Percentiles rank a stretch among this genome's conserved stretches.
Conservation (phyloP, 2,888 invertebrate genomes). For the Pandemis corylana region DNA sequence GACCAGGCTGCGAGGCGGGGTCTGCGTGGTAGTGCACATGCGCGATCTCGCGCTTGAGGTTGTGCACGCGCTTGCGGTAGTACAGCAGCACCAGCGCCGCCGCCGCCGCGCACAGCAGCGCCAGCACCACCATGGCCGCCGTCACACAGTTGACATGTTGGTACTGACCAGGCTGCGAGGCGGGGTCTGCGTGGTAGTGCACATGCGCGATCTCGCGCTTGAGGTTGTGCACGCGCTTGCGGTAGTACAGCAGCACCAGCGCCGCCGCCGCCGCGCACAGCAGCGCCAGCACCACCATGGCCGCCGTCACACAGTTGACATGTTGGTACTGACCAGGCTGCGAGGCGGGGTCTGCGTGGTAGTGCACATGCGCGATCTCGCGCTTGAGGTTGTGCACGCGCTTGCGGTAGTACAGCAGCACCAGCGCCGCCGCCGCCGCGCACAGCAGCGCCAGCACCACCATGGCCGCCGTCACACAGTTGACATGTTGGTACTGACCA, state of each 20-base stretch:
- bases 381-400: constrained; percentile 93
- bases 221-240: constrained; percentile 91
- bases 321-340: constrained; percentile 79
- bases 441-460: constrained; percentile 87
- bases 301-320: too few species aligned
- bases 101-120: constrained; percentile 86
- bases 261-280: constrained; percentile 85
- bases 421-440: constrained; percentile 85
- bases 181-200: constrained; percentile 93
- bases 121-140: constrained; percentile 87
- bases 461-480: constrained; percentile 67
- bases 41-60: constrained; percentile 94
- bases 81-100: constrained; percentile 88
- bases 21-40: constrained; percentile 95
- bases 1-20: constrained; percentile 87
- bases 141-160: too few species aligned
- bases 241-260: constrained; percentile 90
- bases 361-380: constrained; percentile 95
- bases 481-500: constrained; percentile 65
- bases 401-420: constrained; percentile 91
- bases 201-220: constrained; percentile 95
- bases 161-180: constrained; percentile 83
- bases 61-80: constrained; percentile 91
- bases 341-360: constrained; percentile 90
- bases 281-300: constrained; percentile 87